Evolutionary conservation across 2,888 invertebrate genomes (phyloP).

Genomic region (Agrochola lychnidis): DNA sequence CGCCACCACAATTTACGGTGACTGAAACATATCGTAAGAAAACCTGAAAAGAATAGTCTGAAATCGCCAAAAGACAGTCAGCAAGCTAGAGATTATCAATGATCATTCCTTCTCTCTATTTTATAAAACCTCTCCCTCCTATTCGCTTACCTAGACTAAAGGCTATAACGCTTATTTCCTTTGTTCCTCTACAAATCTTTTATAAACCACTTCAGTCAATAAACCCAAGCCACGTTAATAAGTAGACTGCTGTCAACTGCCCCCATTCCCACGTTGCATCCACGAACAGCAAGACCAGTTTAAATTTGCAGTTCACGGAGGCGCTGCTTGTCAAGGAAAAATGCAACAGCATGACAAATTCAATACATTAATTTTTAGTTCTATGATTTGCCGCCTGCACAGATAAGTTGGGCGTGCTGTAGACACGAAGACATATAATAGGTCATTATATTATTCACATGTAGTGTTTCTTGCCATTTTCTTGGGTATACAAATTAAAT

Average conservation of each 20-base stretch:
- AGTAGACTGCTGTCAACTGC: slow-evolving; percentile 19
- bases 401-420: too few relatives aligned
- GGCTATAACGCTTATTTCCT: background rate
- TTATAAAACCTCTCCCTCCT: background rate
- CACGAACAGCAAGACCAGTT: background rate
- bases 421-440: background rate
- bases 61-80: background rate
- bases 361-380: too few relatives aligned
- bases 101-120: background rate
- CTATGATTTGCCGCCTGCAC: too few relatives aligned
- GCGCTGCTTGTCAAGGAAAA: too few relatives aligned
- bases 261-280: slow-evolving; percentile 38
- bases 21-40: background rate
- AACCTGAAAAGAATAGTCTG: background rate
- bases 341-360: too few relatives aligned
- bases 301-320: too few relatives aligned
- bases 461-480: slow-evolving; percentile 41
- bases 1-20: background rate
- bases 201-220: slow-evolving; percentile 15
- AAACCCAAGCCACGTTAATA: slow-evolving; percentile 29
- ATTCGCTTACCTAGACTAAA: background rate
- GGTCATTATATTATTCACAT: slow-evolving; percentile 24
- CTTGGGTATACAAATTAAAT: slow-evolving; percentile 40
- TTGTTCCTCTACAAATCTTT: slow-evolving; percentile 7
- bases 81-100: background rate